phyloP scores from a whole-genome alignment of 2,888 invertebrate species.

The Sarcophaga subvicina region DNA sequence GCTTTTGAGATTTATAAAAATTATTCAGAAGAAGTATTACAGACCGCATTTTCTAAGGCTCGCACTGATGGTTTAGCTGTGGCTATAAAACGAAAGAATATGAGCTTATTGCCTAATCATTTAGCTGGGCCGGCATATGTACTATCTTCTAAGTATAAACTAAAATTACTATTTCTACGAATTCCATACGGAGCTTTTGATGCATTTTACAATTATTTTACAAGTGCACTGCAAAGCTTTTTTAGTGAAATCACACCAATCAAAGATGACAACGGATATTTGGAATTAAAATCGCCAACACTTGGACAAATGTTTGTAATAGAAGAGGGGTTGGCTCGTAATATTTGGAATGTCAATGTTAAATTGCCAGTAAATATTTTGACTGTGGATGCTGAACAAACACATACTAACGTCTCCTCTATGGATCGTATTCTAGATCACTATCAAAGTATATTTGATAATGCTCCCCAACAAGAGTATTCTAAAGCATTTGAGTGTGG shows the following conservation, averaged over 20 bases:
- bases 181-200: conserved; percentile 76
- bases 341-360: conserved; percentile 74
- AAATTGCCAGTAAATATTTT: conserved; percentile 79
- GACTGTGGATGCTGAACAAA: conserved; percentile 78
- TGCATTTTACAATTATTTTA: conserved; percentile 72
- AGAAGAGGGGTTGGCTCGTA: conserved; percentile 82
- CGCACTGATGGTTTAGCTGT: conserved; percentile 85
- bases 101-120: conserved; percentile 73
- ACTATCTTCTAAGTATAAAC: conserved; percentile 81
- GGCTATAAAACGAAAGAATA: conserved; percentile 80
- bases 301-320: conserved; percentile 83
- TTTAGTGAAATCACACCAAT: conserved; percentile 39
- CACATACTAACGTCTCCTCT: conserved; percentile 71
- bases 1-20: conserved; percentile 88
- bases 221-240: conserved; percentile 68
- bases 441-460: conserved; percentile 79
- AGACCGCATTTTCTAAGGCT: conserved; percentile 84
- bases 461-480: conserved; percentile 80
- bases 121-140: conserved; percentile 79
- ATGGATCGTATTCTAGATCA: conserved; percentile 80
- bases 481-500: conserved; percentile 77
- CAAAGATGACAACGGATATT: conserved; percentile 13
- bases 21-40: conserved; percentile 86
- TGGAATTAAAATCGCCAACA: conserved; percentile 81
- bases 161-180: conserved; percentile 76